Base-by-base conservation (phyloP, 2,113 vertebrate species). In the Proterorhinus semilunaris region DNA sequence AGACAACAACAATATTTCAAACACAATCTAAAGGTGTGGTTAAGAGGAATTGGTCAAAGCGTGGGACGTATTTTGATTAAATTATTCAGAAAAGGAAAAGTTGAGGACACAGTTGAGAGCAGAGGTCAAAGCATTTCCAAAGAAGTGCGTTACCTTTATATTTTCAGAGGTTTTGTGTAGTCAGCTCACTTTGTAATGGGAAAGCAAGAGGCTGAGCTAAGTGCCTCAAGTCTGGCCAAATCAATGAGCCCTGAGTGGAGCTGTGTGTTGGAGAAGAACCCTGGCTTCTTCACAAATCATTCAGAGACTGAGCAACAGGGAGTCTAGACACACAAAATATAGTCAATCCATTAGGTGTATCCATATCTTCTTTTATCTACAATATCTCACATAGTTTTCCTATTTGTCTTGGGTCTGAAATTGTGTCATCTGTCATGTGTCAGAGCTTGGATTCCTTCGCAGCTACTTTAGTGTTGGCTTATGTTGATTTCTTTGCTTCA, bases 201-300 rank as follows among this genome's bases (percentile, higher is more conserved):
- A 72, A 76, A 74, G 73, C 71, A 68, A 36, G 79, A 83, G 83
- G 85, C 74, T 9, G 62, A 75, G 72, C 62, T 85, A 84, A 88
- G 82, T 82, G 81, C 80, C 66, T 75, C 69, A 84, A 48, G 65
- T 62, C 73, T 75, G 13, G 15, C 59, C 53, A 79, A 27, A 82
- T 86, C 83, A 81, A 86, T 86, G 78, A 58, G 55, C 65, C 52
- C 63, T 87, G 58, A 44, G 42, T 61, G 78, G 84, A 78, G 84
- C 69, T 65, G 65, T 68, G 70, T 85, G 80, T 73, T 44, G 64
- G 74, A 73, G 50, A 80, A 47, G 69, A 74, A 69, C 69, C 43
- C 61, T 48, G 64, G 54, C 21, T 68, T 44, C 52, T 59, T 15
- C 48, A 65, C 51, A 51, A 51, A 51, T 7, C 50, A 51, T 15